Conservation (phyloP, 2,888 invertebrate species). For the Heliconius charithonia region DNA sequence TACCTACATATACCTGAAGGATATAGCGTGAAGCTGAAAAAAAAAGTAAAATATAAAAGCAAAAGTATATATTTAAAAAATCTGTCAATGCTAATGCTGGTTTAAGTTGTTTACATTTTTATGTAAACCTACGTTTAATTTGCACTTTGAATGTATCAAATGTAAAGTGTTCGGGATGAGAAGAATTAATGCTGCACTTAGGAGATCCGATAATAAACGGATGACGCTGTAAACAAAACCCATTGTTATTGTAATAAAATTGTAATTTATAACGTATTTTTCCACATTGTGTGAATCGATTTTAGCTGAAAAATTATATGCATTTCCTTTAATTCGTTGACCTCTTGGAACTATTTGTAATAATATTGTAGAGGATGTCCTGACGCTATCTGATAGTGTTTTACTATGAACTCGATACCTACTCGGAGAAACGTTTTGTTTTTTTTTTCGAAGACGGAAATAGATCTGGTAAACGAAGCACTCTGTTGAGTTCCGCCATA, state of each 20-base stretch:
- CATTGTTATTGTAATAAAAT: constrained; percentile 23
- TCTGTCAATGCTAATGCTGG: constrained; percentile 3
- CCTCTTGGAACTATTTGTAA: no score
- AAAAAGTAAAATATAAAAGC: no score
- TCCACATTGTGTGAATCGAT: not conserved
- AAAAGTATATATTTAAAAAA: not conserved
- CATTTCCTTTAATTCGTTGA: not conserved
- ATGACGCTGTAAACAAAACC: constrained; percentile 15
- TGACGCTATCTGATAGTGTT: no score
- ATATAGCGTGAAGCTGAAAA: no score
- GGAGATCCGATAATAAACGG: constrained; percentile 21
- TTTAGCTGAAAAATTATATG: not conserved
- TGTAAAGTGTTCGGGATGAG: constrained; percentile 14
- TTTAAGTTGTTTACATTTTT: constrained; percentile 21
- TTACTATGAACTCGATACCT: no score
- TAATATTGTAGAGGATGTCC: no score
- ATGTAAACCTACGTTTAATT: constrained; percentile 19
- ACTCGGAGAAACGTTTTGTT: no score
- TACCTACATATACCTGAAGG: no score
- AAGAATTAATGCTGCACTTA: constrained; percentile 27
- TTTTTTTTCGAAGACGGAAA: no score
- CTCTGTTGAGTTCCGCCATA: no score
- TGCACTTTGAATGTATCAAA: constrained; percentile 12
- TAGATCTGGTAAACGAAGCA: no score
- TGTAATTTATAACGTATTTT: constrained; percentile 1